phyloP scores from a whole-genome alignment of 2,797 vertebrate genomes.

The Corythornis leucogaster region DNA sequence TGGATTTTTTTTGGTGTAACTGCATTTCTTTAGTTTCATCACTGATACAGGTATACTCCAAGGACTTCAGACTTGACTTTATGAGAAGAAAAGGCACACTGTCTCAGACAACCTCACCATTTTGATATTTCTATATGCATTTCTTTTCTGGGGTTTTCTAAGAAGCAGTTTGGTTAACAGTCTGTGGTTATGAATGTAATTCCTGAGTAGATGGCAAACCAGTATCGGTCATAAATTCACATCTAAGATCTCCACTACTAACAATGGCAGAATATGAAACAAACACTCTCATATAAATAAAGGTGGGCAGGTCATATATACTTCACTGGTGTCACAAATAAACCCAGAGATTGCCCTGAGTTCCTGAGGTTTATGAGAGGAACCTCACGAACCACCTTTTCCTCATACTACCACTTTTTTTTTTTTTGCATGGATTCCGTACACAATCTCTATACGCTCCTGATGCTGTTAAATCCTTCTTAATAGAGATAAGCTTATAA shows the following conservation, averaged over 20 bases:
- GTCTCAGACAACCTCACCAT: neutral
- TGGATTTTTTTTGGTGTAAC: neutral
- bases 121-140: neutral
- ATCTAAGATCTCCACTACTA: neutral
- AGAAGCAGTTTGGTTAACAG: neutral
- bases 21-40: neutral
- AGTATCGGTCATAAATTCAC: neutral
- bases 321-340: neutral
- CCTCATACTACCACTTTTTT: neutral
- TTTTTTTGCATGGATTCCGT: neutral
- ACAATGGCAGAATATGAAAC: neutral
- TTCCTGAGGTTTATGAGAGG: neutral
- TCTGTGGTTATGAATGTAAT: neutral
- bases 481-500: neutral
- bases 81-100: neutral
- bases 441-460: neutral
- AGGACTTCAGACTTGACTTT: neutral
- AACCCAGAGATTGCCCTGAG: neutral
- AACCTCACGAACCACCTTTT: fast-evolving
- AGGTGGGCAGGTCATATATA: neutral
- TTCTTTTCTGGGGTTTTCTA: neutral
- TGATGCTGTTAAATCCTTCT: neutral
- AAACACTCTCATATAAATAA: neutral
- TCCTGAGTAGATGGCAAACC: neutral
- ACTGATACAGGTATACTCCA: neutral